These are phyloP conservation scores for Pseudochirops corinnae DNA, from an alignment of 2,797 vertebrate species.

Conservation along the genomic window DNA sequence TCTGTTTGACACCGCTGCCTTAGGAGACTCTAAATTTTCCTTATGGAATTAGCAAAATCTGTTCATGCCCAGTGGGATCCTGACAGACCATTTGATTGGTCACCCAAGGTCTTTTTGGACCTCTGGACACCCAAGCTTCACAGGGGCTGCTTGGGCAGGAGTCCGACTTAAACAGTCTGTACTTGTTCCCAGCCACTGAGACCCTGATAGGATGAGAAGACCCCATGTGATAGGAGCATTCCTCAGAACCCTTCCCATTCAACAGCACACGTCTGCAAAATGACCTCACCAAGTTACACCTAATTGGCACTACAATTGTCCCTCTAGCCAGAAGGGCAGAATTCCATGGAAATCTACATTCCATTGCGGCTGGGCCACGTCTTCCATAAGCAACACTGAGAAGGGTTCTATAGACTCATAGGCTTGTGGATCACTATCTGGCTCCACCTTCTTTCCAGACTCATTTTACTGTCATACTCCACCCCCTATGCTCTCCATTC, in stretches of 20 bases:
- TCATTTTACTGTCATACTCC: background rate
- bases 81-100: background rate
- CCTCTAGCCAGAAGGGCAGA: background rate
- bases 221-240: background rate
- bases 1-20: background rate
- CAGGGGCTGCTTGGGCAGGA: background rate
- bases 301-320: background rate
- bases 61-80: background rate
- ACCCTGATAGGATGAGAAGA: background rate
- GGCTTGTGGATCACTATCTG: background rate
- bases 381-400: background rate
- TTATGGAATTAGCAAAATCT: background rate
- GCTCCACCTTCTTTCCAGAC: background rate
- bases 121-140: background rate
- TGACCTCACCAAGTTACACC: background rate
- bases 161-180: background rate
- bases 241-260: background rate
- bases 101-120: background rate
- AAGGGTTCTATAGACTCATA: background rate
- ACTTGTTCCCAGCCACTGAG: background rate
- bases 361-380: background rate
- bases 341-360: background rate
- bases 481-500: background rate
- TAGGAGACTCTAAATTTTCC: background rate
- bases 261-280: background rate